A percentile compares a stretch with the other conserved stretches of the same genome.
These are phyloP conservation scores for Eulemur rubriventer DNA, from an alignment of 2,797 vertebrate genomes.

Conservation along the genomic window DNA sequence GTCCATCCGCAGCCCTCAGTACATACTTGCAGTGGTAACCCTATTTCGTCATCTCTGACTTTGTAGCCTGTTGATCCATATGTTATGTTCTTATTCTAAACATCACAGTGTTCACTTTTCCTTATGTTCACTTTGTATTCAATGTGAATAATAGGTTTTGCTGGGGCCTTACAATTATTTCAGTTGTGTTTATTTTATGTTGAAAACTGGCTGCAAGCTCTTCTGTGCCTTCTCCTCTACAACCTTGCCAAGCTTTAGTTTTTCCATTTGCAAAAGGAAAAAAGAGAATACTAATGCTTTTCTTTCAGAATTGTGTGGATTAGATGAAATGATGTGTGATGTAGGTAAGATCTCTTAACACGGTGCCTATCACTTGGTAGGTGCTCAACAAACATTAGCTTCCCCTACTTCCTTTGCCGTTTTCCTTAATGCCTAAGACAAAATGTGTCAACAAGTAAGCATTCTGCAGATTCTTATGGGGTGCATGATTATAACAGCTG, in stretches of 20 bases:
- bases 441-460: neutral
- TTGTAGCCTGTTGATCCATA: neutral
- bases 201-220: neutral
- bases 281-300: neutral
- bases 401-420: neutral
- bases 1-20: neutral
- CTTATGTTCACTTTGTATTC: neutral
- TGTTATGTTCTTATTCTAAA: neutral
- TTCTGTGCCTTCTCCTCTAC: neutral
- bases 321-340: neutral
- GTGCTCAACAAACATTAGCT: neutral
- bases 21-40: neutral
- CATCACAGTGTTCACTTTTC: neutral
- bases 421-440: neutral
- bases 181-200: neutral
- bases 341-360: neutral
- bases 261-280: neutral
- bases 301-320: neutral
- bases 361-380: neutral
- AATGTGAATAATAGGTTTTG: neutral
- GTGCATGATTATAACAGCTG: neutral
- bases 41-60: neutral
- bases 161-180: neutral
- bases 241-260: neutral
- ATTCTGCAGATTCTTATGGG: neutral